Percentiles rank a stretch among this genome's conserved stretches.
These are phyloP conservation scores for Panonychus citri DNA, from an alignment of 1,140 invertebrate genomes.

Conservation along the genomic window DNA sequence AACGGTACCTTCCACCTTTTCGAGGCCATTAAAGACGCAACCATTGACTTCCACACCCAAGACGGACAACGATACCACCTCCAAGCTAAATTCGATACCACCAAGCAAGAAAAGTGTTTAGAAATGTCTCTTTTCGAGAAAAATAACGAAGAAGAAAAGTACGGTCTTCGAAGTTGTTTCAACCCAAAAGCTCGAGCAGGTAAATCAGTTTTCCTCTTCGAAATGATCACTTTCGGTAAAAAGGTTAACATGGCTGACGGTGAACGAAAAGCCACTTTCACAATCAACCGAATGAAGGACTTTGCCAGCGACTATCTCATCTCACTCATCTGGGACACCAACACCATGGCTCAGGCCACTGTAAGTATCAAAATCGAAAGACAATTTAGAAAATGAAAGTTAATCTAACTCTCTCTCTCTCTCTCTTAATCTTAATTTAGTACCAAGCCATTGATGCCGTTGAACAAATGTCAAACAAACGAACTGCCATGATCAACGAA, in stretches of 20 bases:
- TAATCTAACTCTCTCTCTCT: background rate
- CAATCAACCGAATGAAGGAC: background rate
- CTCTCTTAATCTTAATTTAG: background rate
- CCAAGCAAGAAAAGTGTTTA: background rate
- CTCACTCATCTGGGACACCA: background rate
- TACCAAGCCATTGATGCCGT: background rate
- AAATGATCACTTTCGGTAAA: background rate
- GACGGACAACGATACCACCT: too few species aligned
- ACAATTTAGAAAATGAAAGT: too few species aligned
- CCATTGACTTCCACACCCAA: too few species aligned
- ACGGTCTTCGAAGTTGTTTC: background rate
- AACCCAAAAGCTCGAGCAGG: background rate
- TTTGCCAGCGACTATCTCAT: background rate
- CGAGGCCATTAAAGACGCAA: background rate
- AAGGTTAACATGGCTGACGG: background rate
- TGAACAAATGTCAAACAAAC: background rate
- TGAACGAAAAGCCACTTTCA: background rate
- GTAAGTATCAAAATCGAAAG: background rate
- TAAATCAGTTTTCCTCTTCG: background rate
- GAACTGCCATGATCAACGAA: background rate
- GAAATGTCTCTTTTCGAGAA: background rate
- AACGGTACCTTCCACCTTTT: background rate
- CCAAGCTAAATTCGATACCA: background rate
- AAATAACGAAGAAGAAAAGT: background rate
- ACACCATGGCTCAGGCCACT: background rate